phyloP scores from a whole-genome alignment of 2,888 invertebrate genomes.

The Stenchaetothrips biformis region DNA sequence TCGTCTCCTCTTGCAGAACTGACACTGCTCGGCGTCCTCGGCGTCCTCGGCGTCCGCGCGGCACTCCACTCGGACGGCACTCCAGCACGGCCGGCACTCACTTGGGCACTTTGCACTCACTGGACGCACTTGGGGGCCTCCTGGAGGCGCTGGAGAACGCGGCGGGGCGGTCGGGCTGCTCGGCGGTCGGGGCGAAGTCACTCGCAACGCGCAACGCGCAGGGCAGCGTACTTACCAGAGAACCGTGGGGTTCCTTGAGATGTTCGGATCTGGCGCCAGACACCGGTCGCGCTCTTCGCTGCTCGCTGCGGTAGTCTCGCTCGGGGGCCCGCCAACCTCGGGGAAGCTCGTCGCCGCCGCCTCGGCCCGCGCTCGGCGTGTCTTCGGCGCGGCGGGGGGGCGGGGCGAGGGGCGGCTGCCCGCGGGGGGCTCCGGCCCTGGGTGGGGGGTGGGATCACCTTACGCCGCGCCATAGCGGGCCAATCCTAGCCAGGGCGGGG shows the following conservation, averaged over 20 bases:
- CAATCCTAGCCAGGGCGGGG: background rate
- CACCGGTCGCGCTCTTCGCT: constrained; percentile 1
- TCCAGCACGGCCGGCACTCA: background rate
- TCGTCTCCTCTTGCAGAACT: background rate
- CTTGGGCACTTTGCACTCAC: background rate
- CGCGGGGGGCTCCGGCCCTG: background rate
- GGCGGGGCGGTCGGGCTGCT: background rate
- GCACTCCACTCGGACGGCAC: background rate
- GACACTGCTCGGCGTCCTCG: background rate
- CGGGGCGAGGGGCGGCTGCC: background rate
- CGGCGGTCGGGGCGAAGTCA: background rate
- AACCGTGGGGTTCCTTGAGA: constrained; percentile 22
- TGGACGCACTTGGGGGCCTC: background rate
- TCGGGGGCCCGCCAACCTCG: background rate
- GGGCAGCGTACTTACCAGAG: background rate
- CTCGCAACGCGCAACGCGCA: background rate
- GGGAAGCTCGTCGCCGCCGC: background rate
- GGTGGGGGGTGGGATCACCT: constrained; percentile 11
- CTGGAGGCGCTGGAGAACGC: too few species aligned
- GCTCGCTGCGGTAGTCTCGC: constrained; percentile 10
- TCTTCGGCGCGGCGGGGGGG: background rate
- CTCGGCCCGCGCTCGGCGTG: background rate
- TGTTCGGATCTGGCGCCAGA: constrained; percentile 22
- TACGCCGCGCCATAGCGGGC: constrained; percentile 16
- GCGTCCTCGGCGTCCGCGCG: background rate